Conservation (phyloP, 2,113 vertebrate species). For the Narcine bancroftii region DNA sequence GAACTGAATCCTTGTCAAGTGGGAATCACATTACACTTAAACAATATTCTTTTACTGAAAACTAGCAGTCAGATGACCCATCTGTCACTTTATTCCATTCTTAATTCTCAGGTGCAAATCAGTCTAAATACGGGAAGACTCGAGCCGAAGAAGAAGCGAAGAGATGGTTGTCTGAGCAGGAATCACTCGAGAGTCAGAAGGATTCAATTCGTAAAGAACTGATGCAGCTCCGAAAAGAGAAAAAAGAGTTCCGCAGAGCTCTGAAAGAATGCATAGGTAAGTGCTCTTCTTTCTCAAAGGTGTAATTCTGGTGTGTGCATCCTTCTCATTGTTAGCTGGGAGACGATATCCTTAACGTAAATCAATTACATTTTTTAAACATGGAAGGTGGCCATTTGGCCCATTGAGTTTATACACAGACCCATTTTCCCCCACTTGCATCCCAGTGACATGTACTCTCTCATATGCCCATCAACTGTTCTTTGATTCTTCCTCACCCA, state of each 20-base stretch:
- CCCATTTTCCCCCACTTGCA: too few relatives aligned
- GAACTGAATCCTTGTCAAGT: conserved; percentile 41
- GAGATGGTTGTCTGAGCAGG: conserved; percentile 76
- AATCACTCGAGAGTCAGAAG: conserved; percentile 80
- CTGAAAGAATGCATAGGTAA: conserved; percentile 72
- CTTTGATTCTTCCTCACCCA: too few relatives aligned
- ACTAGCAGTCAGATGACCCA: neutral
- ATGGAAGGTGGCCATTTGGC: too few relatives aligned
- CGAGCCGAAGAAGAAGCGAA: conserved; percentile 88
- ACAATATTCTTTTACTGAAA: neutral
- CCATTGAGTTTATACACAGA: too few relatives aligned
- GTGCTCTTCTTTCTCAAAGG: neutral
- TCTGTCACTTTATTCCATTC: neutral
- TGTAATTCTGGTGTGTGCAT: neutral
- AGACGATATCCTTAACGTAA: neutral
- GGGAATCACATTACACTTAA: conserved; percentile 38
- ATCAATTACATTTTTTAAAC: neutral
- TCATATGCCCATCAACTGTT: too few relatives aligned
- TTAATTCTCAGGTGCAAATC: conserved; percentile 68
- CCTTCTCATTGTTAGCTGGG: neutral
- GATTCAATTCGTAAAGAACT: conserved; percentile 69
- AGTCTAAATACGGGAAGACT: conserved; percentile 90
- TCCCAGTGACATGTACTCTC: too few relatives aligned
- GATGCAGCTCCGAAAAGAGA: conserved; percentile 71
- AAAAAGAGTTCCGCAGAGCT: conserved; percentile 71